Evolutionary conservation across 2,888 invertebrate species (phyloP).

Genomic region (Andrena bicolor): DNA sequence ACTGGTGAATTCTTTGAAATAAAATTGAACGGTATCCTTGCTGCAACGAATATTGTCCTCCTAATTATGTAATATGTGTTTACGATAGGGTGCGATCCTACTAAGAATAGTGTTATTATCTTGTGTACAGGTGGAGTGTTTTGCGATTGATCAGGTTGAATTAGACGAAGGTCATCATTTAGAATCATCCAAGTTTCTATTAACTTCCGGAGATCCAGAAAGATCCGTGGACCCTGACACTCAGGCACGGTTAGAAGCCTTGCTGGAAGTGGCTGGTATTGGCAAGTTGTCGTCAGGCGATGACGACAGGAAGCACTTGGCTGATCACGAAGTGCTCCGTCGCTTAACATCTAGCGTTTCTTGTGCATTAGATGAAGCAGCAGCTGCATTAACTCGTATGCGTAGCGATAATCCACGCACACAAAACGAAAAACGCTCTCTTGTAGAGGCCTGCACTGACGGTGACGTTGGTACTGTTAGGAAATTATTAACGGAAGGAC

Average conservation of each 20-base stretch:
- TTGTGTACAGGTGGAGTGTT: conserved; percentile 89
- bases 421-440: conserved; percentile 89
- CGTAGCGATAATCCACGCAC: conserved; percentile 94
- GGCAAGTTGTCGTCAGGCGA: conserved; percentile 92
- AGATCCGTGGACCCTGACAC: conserved; percentile 93
- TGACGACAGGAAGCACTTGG: conserved; percentile 93
- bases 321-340: conserved; percentile 95
- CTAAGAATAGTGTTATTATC: conserved; percentile 15
- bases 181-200: conserved; percentile 88
- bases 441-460: conserved; percentile 97
- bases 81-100: background rate
- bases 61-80: background rate
- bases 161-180: conserved; percentile 88
- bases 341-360: conserved; percentile 95
- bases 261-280: conserved; percentile 97
- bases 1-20: background rate
- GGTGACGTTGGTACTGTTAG: conserved; percentile 97
- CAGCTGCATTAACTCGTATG: conserved; percentile 98
- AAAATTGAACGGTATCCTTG: background rate
- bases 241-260: conserved; percentile 95
- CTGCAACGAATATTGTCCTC: background rate
- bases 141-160: conserved; percentile 89
- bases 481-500: conserved; percentile 96
- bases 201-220: conserved; percentile 88
- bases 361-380: conserved; percentile 98